Evolutionary conservation across 2,888 invertebrate genomes (phyloP), one percentile per base, ranked within the genome.

Genomic region (Opisthograptis luteolata): DNA sequence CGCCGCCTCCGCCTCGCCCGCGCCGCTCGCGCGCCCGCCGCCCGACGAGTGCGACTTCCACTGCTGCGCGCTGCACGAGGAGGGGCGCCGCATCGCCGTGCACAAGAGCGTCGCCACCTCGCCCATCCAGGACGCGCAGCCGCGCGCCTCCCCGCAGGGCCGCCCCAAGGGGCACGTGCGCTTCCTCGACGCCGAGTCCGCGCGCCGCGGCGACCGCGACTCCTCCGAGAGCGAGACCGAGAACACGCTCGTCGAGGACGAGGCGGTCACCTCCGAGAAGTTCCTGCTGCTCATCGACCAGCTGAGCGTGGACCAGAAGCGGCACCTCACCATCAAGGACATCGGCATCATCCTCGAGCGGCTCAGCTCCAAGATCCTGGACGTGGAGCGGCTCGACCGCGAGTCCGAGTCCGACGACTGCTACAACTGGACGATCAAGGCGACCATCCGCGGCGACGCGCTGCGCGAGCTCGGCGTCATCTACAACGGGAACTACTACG

Each of bases 391-490:
- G 64, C 92, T 98, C 66, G 97, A 97, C 84, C 93, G 98, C 51
- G 97, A 98, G 84, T 96, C 95, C 68, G 97, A 97, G 84, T 96
- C 96, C 82, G 96, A 96, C 85, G 97, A 97, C 86, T 97, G 97
- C 81, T 97, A 97, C 92, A 97, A 97, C 88, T 98, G 98, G 98
- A 97, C 97, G 85, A 98, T 98, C 91, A 97, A 97, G 88, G 98
- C 98, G 71, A 96, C 97, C 69, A 97, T 98, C 79, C 93, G 97
- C 56, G 98, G 98, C 41, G 97, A 97, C 86, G 96, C 96, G 69
- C 90, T 98, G 72, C 93, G 97, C 49, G 97, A 98, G 86, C 92
- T 98, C 58, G 98, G 98, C 58, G 96, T 98, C 68, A 96, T 98
- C 79, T 98, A 98, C 91, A 97, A 97, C 88, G 97, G 97, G 58